Percentiles rank a stretch among this genome's conserved stretches.
Evolutionary conservation across 2,113 vertebrate genomes (phyloP).

Genomic region (Elgaria multicarinata): DNA sequence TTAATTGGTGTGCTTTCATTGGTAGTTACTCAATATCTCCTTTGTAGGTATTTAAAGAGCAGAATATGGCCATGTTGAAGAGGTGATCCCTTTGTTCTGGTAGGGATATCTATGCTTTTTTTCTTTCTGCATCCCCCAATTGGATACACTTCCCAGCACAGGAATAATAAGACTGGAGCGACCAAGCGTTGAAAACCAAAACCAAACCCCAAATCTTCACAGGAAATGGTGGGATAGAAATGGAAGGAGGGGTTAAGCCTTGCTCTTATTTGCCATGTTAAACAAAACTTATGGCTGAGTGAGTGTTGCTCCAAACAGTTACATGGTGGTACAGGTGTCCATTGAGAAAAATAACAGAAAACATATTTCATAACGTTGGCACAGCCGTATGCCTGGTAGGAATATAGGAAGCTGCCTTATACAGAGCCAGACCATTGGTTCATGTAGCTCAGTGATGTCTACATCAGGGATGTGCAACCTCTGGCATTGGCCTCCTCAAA

Average conservation of each 20-base stretch:
- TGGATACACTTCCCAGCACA: background rate
- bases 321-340: too few species aligned
- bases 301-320: too few species aligned
- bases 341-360: too few species aligned
- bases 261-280: background rate
- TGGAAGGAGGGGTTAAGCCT: background rate
- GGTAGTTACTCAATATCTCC: background rate
- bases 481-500: background rate
- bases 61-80: background rate
- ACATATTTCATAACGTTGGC: too few species aligned
- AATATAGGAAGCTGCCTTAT: too few species aligned
- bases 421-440: too few species aligned
- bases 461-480: too few species aligned
- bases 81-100: background rate
- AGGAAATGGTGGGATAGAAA: background rate
- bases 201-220: background rate
- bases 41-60: background rate
- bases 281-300: background rate
- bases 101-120: background rate
- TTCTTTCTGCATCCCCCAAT: too few species aligned
- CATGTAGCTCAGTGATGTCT: too few species aligned
- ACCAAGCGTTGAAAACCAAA: background rate
- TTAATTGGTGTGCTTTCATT: background rate
- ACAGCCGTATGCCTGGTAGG: too few species aligned
- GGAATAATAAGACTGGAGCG: background rate